A percentile compares a stretch with the other conserved stretches of the same genome.
These are phyloP conservation scores for Pegoplata infirma DNA, from an alignment of 2,888 invertebrate species.

Conservation along the genomic window DNA sequence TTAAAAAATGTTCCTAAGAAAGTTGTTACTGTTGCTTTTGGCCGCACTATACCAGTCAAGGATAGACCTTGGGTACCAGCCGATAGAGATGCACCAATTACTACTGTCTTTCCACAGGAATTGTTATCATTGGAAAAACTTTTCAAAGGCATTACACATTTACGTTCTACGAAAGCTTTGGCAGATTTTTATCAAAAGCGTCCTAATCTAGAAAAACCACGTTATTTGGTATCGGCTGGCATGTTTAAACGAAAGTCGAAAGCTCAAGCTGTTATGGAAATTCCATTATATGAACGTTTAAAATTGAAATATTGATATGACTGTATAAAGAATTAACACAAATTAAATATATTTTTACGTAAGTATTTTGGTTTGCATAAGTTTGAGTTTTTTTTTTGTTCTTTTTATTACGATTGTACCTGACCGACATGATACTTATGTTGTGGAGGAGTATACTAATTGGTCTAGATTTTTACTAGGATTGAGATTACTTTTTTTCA, in stretches of 20 bases:
- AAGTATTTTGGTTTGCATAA: too few species aligned
- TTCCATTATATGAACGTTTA: constrained; percentile 74
- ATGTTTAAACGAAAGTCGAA: constrained; percentile 68
- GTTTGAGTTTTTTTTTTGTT: too few species aligned
- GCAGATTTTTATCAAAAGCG: constrained; percentile 72
- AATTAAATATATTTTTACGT: too few species aligned
- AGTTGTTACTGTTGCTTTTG: constrained; percentile 73
- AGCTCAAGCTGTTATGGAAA: constrained; percentile 64
- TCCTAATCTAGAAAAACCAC: constrained; percentile 70
- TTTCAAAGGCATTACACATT: constrained; percentile 76
- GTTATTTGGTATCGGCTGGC: constrained; percentile 71
- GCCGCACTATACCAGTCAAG: constrained; percentile 73
- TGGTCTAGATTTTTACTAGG: too few species aligned
- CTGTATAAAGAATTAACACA: too few species aligned
- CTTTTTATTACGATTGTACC: too few species aligned
- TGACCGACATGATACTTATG: too few species aligned
- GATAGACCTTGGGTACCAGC: constrained; percentile 71
- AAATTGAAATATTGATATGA: constrained; percentile 70
- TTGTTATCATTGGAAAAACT: constrained; percentile 72
- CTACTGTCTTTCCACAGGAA: constrained; percentile 74
- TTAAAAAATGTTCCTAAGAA: constrained; percentile 65
- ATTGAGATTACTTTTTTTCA: too few species aligned
- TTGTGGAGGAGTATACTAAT: too few species aligned
- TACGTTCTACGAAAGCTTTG: constrained; percentile 74
- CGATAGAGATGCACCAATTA: constrained; percentile 68